Evolutionary conservation across 1,140 invertebrate genomes (phyloP), one percentile per base, ranked within the genome.

Genomic region (Philotrypesis tridentata): DNA sequence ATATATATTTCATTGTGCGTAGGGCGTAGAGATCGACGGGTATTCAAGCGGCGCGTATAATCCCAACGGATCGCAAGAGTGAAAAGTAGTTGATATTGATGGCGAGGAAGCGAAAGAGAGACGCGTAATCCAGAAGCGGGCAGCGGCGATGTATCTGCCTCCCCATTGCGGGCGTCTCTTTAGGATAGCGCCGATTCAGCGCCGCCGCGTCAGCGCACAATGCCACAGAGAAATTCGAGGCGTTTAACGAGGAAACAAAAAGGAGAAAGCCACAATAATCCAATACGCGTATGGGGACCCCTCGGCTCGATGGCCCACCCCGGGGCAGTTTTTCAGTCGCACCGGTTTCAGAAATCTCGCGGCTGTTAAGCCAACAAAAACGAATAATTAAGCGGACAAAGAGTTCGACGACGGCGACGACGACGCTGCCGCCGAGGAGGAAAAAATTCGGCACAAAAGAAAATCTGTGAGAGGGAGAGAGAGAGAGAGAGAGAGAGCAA

Each of bases 351-450:
- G 25, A 80, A 80, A 80, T 80, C 71, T 74, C 72, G 43, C n/a
- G 71, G 33, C 27, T 80, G 79, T 80, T 63, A 74, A 67, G 65
- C 12, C 74, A 17, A 77, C 67, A 77, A 40, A 71, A 70, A 77
- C 65, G 80, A 72, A 82, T 82, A 82, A 82, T 82, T 76, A 82
- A 76, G 25, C 29, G 65, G 48, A 82, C 80, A 82, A 76, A 29
- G 79, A 63, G 55, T 33, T 31, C 43, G 67, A 71, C 12, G n/a
- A 70, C n/a, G 21, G n/a, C 25, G 27, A 27, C 23, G 37, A 37
- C 31, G 9, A 48, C 37, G 65, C 9, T 17, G 61, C 17, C 43
- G 17, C n/a, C 25, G 1, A 29, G 75, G 14, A 48, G 29, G 65
- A 25, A 74, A 63, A 80, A 75, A 74, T 81, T 81, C 63, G 33